phyloP scores from a whole-genome alignment of 2,113 vertebrate genomes.

The Petroica traversi region DNA sequence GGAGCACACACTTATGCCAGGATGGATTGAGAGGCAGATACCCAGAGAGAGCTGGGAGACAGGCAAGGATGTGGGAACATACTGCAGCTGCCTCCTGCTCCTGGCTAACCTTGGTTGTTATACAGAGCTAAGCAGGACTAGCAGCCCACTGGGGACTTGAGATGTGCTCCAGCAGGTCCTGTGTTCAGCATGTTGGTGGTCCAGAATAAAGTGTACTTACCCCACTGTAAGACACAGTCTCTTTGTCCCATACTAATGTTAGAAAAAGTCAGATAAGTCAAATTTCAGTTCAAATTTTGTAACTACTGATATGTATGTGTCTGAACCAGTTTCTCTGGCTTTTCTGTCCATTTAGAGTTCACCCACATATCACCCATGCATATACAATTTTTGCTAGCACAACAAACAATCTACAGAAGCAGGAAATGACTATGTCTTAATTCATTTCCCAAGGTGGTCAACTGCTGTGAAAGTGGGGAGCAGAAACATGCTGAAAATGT shows the following conservation, averaged over 20 bases:
- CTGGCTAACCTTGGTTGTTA: background rate
- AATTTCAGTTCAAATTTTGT: background rate
- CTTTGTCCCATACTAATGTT: background rate
- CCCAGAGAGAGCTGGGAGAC: background rate
- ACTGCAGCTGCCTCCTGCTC: background rate
- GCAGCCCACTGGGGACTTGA: accelerated
- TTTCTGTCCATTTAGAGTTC: background rate
- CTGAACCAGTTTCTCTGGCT: background rate
- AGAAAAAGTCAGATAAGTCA: background rate
- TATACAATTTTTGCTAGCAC: background rate
- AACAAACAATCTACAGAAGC: background rate
- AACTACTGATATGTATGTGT: background rate
- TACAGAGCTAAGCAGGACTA: background rate
- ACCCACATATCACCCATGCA: background rate
- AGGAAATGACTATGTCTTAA: background rate
- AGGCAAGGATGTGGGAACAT: background rate
- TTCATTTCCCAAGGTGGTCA: background rate
- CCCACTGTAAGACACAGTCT: background rate
- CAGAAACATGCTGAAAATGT: background rate
- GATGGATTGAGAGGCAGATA: background rate
- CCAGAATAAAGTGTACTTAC: background rate
- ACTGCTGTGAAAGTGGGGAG: background rate
- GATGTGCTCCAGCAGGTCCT: background rate
- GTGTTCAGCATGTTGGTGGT: background rate
- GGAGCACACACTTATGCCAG: background rate